Base-by-base conservation (phyloP, 2,888 invertebrate genomes). In the Philereme transversata region DNA sequence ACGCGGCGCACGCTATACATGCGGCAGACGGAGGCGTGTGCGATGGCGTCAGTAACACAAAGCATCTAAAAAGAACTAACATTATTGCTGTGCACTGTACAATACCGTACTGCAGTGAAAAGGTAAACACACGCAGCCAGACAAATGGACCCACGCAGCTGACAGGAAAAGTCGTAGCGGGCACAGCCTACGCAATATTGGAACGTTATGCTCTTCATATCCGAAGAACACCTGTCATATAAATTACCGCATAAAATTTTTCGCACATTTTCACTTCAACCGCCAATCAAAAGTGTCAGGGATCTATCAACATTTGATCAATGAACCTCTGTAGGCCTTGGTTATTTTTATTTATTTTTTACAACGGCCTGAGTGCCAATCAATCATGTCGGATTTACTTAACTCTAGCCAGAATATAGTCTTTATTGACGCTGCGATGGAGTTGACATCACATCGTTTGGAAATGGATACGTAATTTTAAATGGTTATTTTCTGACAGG, bases 321-420 rank as follows among this genome's bases (percentile, higher is more conserved):
- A 78, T 74, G 79, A 78, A 77, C 78, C 76, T 40, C 45, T 44
- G 51, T 55, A 45, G 60, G 59, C 61, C 47, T 40, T 50, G 62
- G 58, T 64, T 71, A 55, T 77, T 82, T 60, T 60, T 63, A 64
- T 67, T 67, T 63, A 48, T 58, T 65, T 66, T 45, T 65, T 77
- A 77, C 76, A 73, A 72, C 76, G 68, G 38, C 69, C 71, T 69
- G 69, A 76, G 71, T 73, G 79, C 77, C 73, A 72, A 78, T 79
- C 84, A 74, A 88, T 88, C 88, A 87, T 82, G 74, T 57, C 61
- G 83, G 85, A 80, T 84, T 85, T 83, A 79, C 79, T 79, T 62
- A 62, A 47, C 70, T 73, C 73, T 73, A 70, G 74, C 55, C 51
- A 50, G 69, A 68, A 65, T 69, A 70, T 70, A 72, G 67, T 65